Conservation (phyloP, 2,113 vertebrate species). For the Dunckerocampus dactyliophorus region DNA sequence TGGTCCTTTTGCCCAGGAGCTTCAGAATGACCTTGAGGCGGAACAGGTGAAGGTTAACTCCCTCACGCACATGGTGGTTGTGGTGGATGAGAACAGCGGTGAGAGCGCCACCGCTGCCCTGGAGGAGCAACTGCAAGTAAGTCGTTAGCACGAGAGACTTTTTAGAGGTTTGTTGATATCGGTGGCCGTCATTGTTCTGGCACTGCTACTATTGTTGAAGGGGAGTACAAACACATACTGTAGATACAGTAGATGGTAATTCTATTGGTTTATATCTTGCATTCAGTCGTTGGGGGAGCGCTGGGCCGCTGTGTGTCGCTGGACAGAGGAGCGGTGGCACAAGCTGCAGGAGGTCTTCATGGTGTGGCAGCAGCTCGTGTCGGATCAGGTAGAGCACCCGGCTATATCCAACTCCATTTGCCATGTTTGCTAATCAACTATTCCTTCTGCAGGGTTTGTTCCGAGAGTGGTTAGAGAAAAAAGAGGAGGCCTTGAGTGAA, state of each 20-base stretch:
- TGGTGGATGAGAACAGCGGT: slow-evolving; percentile 92
- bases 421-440: too few species aligned
- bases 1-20: slow-evolving; percentile 63
- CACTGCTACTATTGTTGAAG: too few species aligned
- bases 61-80: slow-evolving; percentile 98
- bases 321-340: slow-evolving; percentile 90
- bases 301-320: slow-evolving; percentile 95
- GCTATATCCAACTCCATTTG: background rate
- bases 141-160: background rate
- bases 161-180: too few species aligned
- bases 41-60: slow-evolving; percentile 98
- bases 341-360: slow-evolving; percentile 84
- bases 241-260: background rate
- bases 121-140: slow-evolving; percentile 92
- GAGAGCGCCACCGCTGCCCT: slow-evolving; percentile 86
- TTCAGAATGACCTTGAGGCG: slow-evolving; percentile 89
- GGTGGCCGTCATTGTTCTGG: too few species aligned
- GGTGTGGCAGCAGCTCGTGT: slow-evolving; percentile 87
- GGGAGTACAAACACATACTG: too few species aligned
- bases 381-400: slow-evolving; percentile 82
- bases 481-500: slow-evolving; percentile 84
- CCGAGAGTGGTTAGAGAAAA: slow-evolving; percentile 85
- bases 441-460: slow-evolving; percentile 77
- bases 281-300: slow-evolving; percentile 87
- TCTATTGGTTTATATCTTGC: background rate